These are phyloP conservation scores for Eudorcas thomsonii DNA, from an alignment of 2,113 vertebrate species.

Conservation along the genomic window DNA sequence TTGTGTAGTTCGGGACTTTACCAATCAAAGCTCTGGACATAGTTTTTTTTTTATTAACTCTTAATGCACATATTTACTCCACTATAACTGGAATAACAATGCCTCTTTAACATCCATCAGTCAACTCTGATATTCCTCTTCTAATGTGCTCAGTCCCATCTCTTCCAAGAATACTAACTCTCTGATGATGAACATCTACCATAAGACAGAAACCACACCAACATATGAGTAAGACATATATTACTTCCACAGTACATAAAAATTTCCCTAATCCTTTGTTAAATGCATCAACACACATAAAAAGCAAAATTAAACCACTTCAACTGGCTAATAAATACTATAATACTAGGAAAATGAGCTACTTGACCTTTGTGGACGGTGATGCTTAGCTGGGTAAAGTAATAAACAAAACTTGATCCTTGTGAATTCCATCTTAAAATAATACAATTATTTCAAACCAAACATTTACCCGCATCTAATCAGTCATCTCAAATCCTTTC, in stretches of 20 bases:
- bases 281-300: neutral
- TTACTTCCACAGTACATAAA: neutral
- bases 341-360: neutral
- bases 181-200: neutral
- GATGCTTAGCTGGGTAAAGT: neutral
- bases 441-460: conserved; percentile 11
- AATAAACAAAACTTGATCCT: conserved; percentile 28
- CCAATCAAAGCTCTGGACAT: neutral
- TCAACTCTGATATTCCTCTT: neutral
- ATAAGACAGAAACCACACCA: neutral
- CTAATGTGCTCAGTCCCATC: neutral
- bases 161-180: neutral
- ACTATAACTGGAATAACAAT: neutral
- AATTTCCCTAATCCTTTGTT: neutral
- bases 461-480: neutral
- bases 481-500: neutral
- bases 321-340: neutral
- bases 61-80: neutral
- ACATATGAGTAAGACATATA: neutral
- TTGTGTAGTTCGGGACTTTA: neutral
- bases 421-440: conserved; percentile 2
- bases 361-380: neutral
- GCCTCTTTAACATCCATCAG: neutral
- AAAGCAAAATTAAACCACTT: neutral
- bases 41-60: neutral